Evolutionary conservation across 2,113 vertebrate species (phyloP).

Genomic region (Campylomormyrus tamandua): DNA sequence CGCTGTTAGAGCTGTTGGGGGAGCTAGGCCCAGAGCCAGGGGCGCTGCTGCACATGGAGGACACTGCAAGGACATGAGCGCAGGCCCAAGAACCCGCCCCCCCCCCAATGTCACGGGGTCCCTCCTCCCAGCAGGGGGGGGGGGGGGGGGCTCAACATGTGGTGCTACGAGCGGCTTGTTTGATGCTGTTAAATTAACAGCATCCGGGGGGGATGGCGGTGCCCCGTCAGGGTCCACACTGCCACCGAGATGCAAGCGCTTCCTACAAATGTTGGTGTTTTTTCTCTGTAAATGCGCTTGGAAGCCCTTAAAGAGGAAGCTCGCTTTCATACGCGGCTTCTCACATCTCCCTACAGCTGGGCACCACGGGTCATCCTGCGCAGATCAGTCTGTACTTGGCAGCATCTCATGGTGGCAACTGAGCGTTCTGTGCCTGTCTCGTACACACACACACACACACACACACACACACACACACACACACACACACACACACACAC

Average conservation of each 20-base stretch:
- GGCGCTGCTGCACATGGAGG: slow-evolving; percentile 74
- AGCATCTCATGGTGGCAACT: background rate
- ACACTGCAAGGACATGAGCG: slow-evolving; percentile 46
- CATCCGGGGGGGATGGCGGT: background rate
- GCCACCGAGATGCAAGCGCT: background rate
- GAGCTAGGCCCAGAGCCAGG: slow-evolving; percentile 77
- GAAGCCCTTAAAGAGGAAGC: background rate
- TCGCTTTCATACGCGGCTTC: background rate
- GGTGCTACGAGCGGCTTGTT: background rate
- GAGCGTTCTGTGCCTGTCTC: background rate
- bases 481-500: background rate
- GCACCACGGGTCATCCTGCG: background rate
- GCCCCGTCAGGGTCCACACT: background rate
- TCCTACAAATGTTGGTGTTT: background rate
- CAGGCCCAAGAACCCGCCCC: background rate
- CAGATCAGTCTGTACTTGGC: background rate
- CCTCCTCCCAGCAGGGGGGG: background rate
- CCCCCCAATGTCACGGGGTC: background rate
- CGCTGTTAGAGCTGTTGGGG: slow-evolving; percentile 72
- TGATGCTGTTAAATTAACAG: slow-evolving; percentile 8
- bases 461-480: no score
- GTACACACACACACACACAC: no score
- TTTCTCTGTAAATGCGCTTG: background rate
- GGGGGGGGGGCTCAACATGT: background rate
- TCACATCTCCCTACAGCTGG: background rate